Percentiles rank a stretch among this genome's conserved stretches.
Conservation (phyloP, 2,797 vertebrate genomes). For the Xyrichtys novacula region DNA sequence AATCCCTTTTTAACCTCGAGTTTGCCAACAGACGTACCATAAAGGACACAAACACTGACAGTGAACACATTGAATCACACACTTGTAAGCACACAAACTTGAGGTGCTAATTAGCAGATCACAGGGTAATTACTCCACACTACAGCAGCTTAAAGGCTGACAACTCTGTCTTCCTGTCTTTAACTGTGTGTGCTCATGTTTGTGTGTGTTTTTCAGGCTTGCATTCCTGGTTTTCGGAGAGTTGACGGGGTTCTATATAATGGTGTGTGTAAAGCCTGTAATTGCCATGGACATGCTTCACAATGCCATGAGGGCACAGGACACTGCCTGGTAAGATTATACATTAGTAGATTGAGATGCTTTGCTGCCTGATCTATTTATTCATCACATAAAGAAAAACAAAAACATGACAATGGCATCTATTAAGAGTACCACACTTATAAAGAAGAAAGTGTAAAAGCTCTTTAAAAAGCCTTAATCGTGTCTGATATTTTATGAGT, state of each 20-base stretch:
- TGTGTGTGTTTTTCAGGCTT: constrained; percentile 84
- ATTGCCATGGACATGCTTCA: constrained; percentile 88
- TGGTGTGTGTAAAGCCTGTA: constrained; percentile 90
- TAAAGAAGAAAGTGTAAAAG: neutral
- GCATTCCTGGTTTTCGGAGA: constrained; percentile 87
- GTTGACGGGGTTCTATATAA: constrained; percentile 88
- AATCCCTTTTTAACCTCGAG: neutral
- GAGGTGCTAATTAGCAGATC: constrained; percentile 40
- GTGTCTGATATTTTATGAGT: constrained; percentile 8
- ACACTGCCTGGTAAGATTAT: constrained; percentile 89
- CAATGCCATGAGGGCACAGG: constrained; percentile 90
- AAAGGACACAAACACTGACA: neutral
- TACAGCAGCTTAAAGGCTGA: constrained; percentile 25
- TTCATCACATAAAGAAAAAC: neutral
- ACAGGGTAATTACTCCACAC: constrained; percentile 32
- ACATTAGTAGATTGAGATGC: neutral
- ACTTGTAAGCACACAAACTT: constrained; percentile 8
- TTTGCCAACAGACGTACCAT: neutral
- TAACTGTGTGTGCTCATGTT: constrained; percentile 15
- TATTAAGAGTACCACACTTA: neutral
- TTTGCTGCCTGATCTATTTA: neutral
- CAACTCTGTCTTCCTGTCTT: neutral
- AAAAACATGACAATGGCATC: neutral
- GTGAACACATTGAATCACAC: neutral
- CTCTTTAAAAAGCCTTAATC: neutral